Evolutionary conservation across 2,797 vertebrate species (phyloP).

Genomic region (Argentina silus): DNA sequence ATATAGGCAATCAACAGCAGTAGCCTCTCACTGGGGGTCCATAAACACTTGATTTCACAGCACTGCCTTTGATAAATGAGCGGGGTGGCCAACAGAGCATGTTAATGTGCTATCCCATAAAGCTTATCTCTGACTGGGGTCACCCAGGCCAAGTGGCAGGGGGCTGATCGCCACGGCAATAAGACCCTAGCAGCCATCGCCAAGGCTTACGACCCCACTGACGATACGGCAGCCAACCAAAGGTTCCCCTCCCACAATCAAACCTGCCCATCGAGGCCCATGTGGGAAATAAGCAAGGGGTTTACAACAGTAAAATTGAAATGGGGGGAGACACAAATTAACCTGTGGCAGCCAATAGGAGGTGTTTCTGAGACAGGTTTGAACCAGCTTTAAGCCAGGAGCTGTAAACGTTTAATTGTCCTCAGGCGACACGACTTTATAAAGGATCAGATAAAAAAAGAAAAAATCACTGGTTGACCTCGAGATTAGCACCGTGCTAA

Average conservation of each 20-base stretch:
- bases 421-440: constrained; percentile 60
- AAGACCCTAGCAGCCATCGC: constrained; percentile 75
- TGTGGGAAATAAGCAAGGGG: constrained; percentile 76
- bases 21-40: constrained; percentile 74
- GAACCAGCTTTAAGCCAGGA: constrained; percentile 43
- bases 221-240: constrained; percentile 62
- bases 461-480: constrained; percentile 62
- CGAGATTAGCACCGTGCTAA: background rate
- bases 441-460: constrained; percentile 17
- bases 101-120: constrained; percentile 78
- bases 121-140: constrained; percentile 80
- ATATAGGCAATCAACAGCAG: constrained; percentile 71
- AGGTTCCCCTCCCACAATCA: constrained; percentile 68
- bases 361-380: constrained; percentile 55
- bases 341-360: constrained; percentile 64
- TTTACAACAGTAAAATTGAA: constrained; percentile 77
- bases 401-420: constrained; percentile 73
- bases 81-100: constrained; percentile 68
- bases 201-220: constrained; percentile 68
- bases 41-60: constrained; percentile 83
- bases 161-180: constrained; percentile 77
- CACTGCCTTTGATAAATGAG: constrained; percentile 73
- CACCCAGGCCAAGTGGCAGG: constrained; percentile 74
- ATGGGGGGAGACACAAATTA: constrained; percentile 75
- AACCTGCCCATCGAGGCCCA: constrained; percentile 63